A percentile compares a stretch with the other conserved stretches of the same genome.
phyloP scores from a whole-genome alignment of 2,888 invertebrate genomes.

The Tortricodes alternella region DNA sequence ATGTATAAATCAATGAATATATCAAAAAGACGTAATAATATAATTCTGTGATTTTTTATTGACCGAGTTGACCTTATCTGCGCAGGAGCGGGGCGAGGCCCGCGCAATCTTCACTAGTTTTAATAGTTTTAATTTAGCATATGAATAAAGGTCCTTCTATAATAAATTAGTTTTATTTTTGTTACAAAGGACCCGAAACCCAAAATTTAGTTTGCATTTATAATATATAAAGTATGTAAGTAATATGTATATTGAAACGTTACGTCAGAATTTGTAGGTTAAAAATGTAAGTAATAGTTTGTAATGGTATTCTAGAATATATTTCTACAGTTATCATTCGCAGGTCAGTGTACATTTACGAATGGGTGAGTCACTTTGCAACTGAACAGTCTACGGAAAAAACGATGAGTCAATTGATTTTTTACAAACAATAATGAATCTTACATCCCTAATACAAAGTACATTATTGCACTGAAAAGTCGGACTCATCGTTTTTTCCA shows the following conservation, averaged over 20 bases:
- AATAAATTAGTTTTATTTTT: conserved; percentile 30
- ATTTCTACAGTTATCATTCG: neutral
- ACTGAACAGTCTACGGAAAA: too few species aligned
- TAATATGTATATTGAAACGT: conserved; percentile 30
- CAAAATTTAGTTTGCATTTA: conserved; percentile 55
- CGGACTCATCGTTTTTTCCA: too few species aligned
- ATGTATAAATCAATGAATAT: conserved; percentile 25
- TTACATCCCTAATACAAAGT: too few species aligned
- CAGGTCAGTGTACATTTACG: conserved; percentile 10
- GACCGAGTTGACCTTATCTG: conserved; percentile 23
- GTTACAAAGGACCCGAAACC: conserved; percentile 36
- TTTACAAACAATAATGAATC: too few species aligned
- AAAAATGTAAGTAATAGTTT: conserved; percentile 8
- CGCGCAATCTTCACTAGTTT: conserved; percentile 15
- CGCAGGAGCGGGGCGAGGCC: neutral
- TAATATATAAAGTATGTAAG: conserved; percentile 39
- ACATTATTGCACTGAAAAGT: too few species aligned
- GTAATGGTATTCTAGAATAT: too few species aligned
- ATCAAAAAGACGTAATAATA: conserved; percentile 29
- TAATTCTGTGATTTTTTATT: conserved; percentile 29
- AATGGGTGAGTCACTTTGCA: conserved; percentile 11
- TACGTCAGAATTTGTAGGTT: conserved; percentile 17
- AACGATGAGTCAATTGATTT: too few species aligned
- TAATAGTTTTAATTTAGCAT: conserved; percentile 31
- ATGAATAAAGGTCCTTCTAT: conserved; percentile 28